Conservation (phyloP, 2,113 vertebrate species). For the Lophotis ruficrista region DNA sequence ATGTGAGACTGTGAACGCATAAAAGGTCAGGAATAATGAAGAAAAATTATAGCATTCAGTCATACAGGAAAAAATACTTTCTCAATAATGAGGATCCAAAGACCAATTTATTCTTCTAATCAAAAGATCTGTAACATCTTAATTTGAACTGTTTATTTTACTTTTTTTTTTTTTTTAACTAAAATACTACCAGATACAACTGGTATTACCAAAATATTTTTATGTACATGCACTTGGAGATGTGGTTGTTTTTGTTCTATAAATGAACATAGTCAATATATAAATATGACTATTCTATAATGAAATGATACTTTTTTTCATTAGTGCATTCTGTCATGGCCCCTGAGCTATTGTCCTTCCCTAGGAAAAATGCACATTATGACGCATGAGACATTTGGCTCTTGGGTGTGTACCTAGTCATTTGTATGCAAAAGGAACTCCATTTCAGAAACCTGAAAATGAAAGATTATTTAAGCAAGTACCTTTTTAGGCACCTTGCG, state of each 20-base stretch:
- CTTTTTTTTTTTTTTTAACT: not conserved
- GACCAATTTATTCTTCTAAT: not conserved
- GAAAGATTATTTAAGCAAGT: not conserved
- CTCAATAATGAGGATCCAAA: not conserved
- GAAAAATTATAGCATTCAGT: not conserved
- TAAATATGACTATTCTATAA: not conserved
- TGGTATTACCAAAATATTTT: not conserved
- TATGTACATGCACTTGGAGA: not conserved
- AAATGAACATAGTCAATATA: not conserved
- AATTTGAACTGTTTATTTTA: not conserved
- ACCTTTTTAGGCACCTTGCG: not conserved
- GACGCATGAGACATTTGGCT: not conserved
- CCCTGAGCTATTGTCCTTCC: not conserved
- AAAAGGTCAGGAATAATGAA: constrained; percentile 31
- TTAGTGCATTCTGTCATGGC: not conserved
- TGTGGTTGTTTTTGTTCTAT: not conserved
- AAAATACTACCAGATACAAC: not conserved
- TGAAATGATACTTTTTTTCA: not conserved
- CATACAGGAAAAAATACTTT: not conserved
- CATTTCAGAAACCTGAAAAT: not conserved
- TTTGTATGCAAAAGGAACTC: not conserved
- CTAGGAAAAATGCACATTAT: not conserved
- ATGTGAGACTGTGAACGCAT: not conserved
- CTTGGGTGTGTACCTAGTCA: not conserved
- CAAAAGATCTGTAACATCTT: not conserved